Evolutionary conservation across 2,797 vertebrate genomes (phyloP).

Genomic region (Lithobates pipiens): DNA sequence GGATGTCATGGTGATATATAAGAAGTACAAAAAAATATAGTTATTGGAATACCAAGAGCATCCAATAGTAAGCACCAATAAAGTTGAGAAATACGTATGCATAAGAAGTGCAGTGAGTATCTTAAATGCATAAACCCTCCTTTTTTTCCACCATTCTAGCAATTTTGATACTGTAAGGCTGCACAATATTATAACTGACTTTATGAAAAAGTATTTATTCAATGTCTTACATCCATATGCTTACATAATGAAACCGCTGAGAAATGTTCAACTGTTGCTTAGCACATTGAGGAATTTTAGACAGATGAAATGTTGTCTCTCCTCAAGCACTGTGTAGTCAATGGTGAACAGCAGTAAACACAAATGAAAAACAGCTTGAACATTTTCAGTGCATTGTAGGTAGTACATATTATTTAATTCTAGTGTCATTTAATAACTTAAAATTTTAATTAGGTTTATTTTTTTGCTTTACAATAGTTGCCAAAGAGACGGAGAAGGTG

Average conservation of each 20-base stretch:
- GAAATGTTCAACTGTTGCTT: not conserved
- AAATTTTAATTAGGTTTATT: not conserved
- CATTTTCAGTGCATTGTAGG: not conserved
- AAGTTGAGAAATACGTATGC: not conserved
- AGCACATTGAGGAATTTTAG: not conserved
- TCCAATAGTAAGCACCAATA: conserved; percentile 48
- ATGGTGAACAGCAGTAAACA: too few relatives aligned
- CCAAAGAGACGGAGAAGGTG: not conserved
- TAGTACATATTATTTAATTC: not conserved
- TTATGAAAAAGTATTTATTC: not conserved
- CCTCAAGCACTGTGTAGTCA: not conserved
- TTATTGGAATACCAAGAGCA: conserved; percentile 17
- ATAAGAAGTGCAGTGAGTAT: not conserved
- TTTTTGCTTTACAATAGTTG: not conserved
- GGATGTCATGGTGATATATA: not conserved
- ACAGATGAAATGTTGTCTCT: not conserved
- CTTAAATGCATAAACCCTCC: too few relatives aligned
- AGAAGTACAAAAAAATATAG: conserved; percentile 7
- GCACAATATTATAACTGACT: not conserved
- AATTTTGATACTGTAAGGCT: not conserved
- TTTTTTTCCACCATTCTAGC: not conserved
- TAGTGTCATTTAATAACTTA: not conserved
- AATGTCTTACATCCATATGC: not conserved
- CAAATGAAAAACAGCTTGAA: too few relatives aligned
- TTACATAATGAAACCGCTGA: not conserved